These are phyloP conservation scores for Catamblyrhynchus diadema DNA, from an alignment of 2,797 vertebrate species.

Conservation along the genomic window DNA sequence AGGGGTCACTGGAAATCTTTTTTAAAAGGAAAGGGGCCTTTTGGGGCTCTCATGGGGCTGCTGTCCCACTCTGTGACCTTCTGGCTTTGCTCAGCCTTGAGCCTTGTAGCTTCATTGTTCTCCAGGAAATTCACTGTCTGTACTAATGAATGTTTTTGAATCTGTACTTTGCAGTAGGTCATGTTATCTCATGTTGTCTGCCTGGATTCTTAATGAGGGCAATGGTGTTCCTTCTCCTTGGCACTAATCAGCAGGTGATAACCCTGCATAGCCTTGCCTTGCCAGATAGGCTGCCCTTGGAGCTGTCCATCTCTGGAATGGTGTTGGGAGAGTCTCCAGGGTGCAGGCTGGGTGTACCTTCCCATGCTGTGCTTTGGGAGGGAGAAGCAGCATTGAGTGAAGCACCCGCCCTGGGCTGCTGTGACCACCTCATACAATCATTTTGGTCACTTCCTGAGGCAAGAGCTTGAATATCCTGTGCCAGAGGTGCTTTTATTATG, in stretches of 20 bases:
- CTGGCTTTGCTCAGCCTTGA: constrained; percentile 9
- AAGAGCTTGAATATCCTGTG: background rate
- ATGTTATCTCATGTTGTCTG: background rate
- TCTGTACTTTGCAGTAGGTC: background rate
- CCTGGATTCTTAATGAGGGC: background rate
- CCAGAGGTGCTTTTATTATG: background rate
- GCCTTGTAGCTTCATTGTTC: background rate
- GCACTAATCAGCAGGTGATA: background rate
- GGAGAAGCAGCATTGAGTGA: background rate
- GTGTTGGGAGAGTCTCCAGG: background rate
- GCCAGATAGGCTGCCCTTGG: background rate
- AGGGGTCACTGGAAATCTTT: background rate
- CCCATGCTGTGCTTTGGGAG: background rate
- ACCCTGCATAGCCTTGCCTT: background rate
- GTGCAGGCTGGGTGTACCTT: background rate
- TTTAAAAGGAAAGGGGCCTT: background rate
- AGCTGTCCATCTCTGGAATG: background rate
- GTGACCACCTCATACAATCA: rapidly evolving
- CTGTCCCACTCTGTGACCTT: background rate
- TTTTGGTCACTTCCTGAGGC: background rate
- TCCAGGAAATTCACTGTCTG: constrained; percentile 16
- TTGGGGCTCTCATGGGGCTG: background rate
- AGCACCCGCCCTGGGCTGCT: background rate
- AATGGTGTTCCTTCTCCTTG: background rate
- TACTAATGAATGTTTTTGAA: constrained; percentile 20